Evolutionary conservation across 2,113 vertebrate species (phyloP), one percentile per base, ranked within the genome.

Genomic region (Salvelinus sp.): DNA sequence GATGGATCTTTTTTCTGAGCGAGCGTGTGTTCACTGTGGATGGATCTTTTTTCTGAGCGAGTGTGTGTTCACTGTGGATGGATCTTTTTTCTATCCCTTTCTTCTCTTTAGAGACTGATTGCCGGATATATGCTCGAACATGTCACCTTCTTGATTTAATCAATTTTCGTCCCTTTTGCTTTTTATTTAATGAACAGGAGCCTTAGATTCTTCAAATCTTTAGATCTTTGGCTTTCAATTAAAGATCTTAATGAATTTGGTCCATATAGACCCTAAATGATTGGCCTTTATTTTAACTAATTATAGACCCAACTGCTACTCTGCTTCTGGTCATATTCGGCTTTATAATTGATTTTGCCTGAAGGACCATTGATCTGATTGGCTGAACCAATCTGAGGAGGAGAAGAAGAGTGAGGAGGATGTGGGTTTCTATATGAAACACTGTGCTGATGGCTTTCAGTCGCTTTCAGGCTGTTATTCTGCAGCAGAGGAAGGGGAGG

Each of bases 181-280:
- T 38, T 9, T 44, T 44, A 44, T 44, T 44, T 7, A 44, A 44
- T 44, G 38, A 9, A 44, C 38, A 44, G 38, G 38, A 44, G 38
- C 38, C 38, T 44, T 44, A 10, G 38, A 44, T 44, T 44, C 9
- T 44, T 44, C 2, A 44, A 18, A 18, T 60, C 38, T 79, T 80
- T 7, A 47, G 73, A 65, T 86, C 71, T 81, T 64, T 74, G 64
- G 47, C 74, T 81, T 54, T 66, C 74, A 86, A 75, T 83, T 83
- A 79, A 76, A 64, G 74, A 57, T 23, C 33, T n/a, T 65, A 79
- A 83, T 82, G 69, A 78, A 74, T 75, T 74, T 75, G 50, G 62
- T 75, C 74, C 70, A 64, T 63, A 60, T 60, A 33, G 23, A 68
- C 60, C 71, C n/a, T 47, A n/a, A 60, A 74, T 48, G 72, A 86